These are phyloP conservation scores for Amblyjoppa proteus DNA, from an alignment of 2,888 invertebrate genomes.

Conservation along the genomic window DNA sequence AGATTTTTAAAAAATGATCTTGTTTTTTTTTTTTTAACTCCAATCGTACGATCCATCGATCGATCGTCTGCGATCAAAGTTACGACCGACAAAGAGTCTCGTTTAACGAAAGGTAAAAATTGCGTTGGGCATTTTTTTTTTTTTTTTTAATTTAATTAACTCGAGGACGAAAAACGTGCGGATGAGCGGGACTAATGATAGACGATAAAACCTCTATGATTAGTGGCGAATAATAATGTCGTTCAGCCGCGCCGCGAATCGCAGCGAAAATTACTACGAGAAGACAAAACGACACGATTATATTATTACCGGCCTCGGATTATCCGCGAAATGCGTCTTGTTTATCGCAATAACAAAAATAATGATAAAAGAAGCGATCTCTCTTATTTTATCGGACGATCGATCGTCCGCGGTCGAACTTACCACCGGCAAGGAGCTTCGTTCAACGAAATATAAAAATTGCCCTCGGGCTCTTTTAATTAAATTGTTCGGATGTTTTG, in stretches of 20 bases:
- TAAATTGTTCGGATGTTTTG: background rate
- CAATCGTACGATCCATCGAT: background rate
- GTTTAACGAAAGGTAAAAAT: background rate
- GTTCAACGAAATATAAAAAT: background rate
- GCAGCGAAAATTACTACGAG: background rate
- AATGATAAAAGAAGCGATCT: too few relatives aligned
- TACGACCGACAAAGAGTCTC: background rate
- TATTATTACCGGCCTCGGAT: too few relatives aligned
- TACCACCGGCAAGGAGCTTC: background rate
- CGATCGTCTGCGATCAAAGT: too few relatives aligned
- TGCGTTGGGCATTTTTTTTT: background rate
- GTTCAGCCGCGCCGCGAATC: background rate
- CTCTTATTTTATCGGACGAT: too few relatives aligned
- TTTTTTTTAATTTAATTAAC: background rate
- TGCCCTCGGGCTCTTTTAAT: background rate
- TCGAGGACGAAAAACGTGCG: background rate
- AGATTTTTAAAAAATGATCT: background rate
- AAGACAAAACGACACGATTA: constrained; percentile 23
- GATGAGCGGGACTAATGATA: background rate
- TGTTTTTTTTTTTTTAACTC: background rate
- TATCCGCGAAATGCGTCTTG: too few relatives aligned
- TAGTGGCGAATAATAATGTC: constrained; percentile 2
- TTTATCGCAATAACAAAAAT: too few relatives aligned
- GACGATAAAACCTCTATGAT: background rate
- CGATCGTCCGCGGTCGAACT: too few relatives aligned